These are phyloP conservation scores for Zaprionus nigranus DNA, from an alignment of 1,140 invertebrate species.

Conservation along the genomic window DNA sequence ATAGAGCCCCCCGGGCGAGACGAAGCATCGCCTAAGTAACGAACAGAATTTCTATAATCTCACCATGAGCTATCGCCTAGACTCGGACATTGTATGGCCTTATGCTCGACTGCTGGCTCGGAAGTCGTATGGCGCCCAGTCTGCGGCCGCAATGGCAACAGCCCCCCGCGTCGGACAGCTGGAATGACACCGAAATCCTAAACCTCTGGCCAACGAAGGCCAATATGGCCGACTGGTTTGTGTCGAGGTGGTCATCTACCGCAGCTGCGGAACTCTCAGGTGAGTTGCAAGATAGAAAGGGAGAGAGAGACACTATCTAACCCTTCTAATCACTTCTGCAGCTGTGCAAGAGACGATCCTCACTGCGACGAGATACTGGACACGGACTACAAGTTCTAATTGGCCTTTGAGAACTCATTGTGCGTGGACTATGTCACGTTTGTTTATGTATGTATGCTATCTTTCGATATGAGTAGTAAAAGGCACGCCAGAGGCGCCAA, in stretches of 20 bases:
- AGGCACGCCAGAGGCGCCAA: no score
- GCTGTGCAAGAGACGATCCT: slow-evolving; percentile 73
- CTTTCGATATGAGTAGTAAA: no score
- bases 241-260: no score
- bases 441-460: no score
- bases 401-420: slow-evolving; percentile 87
- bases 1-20: slow-evolving; percentile 81
- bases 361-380: slow-evolving; percentile 84
- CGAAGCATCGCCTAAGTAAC: slow-evolving; percentile 57
- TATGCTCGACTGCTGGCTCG: slow-evolving; percentile 86
- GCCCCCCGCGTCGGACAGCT: slow-evolving; percentile 10
- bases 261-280: slow-evolving; percentile 85
- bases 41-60: slow-evolving; percentile 85
- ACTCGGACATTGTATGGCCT: slow-evolving; percentile 88
- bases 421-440: slow-evolving; percentile 86
- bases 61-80: slow-evolving; percentile 87
- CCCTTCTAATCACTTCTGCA: slow-evolving; percentile 9
- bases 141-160: slow-evolving; percentile 47
- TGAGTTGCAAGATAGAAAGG: slow-evolving; percentile 27
- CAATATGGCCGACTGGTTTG: no score
- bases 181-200: slow-evolving; percentile 56
- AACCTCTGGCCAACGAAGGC: no score
- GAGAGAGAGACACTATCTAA: background rate
- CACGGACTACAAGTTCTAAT: slow-evolving; percentile 87
- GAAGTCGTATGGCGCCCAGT: slow-evolving; percentile 61